Base-by-base conservation (phyloP, 2,113 vertebrate species). In the Ariopsis seemanni region DNA sequence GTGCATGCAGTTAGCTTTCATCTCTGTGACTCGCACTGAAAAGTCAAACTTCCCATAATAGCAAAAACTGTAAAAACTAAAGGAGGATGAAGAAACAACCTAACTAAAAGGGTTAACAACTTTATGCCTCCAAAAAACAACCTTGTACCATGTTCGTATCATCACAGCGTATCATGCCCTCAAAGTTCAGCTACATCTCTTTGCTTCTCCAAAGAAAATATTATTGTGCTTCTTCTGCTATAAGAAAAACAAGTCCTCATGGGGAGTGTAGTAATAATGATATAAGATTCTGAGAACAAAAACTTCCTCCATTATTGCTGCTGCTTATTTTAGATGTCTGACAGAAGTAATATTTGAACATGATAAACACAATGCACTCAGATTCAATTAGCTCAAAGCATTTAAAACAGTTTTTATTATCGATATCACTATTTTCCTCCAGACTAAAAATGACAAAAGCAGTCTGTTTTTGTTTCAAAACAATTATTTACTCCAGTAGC, bases 1-100 rank as follows among this genome's bases (percentile, higher is more conserved):
- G 91, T 95, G 94, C 95, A 95, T 95, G 95, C 91, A 93, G 88
- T 91, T 93, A 89, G 84, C 90, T 92, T 93, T 87, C 57, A 65
- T 94, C 88, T 93, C 83, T 91, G 85, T 89, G 89, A 89, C 91
- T 92, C 83, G 91, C 92, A 55, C 86, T 80, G 9, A 65, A 86
- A 90, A 83, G 89, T 75, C 63, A 27, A 85, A 85, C 72, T 30
- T 86, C 89, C 88, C 85, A 81, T 87, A 87, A 87, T 88, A 89
- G 90, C 57, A 87, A 82, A 91, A 93, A 90, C 85, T 88, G 74
- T 89, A 22, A 14, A n/a, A 84, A 71, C 25, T 83, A 55, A 34
- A 90, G 89, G 88, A 63, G 85, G 89, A 87, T 89, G 34, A 85
- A 88, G 77, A 84, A 83, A 88, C 69, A 86, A 88, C 87, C 85